These are phyloP conservation scores for Ochotona curzoniae DNA, from an alignment of 2,113 vertebrate species.

Conservation along the genomic window DNA sequence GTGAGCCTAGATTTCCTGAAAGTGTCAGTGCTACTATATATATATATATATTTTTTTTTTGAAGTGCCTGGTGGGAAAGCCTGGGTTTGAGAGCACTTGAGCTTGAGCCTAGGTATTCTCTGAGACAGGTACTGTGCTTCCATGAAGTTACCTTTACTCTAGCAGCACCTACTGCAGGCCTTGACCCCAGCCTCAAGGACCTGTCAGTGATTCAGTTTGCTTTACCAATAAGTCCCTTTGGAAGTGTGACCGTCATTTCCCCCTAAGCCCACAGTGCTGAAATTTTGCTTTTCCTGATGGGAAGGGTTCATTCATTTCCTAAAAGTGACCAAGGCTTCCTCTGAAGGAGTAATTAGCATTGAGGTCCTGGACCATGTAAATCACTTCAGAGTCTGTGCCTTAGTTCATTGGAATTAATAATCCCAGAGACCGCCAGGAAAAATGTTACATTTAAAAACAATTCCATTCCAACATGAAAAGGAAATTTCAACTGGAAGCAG, in stretches of 20 bases:
- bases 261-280: background rate
- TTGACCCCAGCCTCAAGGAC: background rate
- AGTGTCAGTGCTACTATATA: background rate
- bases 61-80: background rate
- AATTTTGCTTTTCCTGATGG: constrained; percentile 67
- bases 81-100: background rate
- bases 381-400: constrained; percentile 47
- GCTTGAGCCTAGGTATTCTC: background rate
- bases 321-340: constrained; percentile 55
- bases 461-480: constrained; percentile 32
- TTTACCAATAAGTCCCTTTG: constrained; percentile 44
- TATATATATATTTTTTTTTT: constrained; percentile 28
- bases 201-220: constrained; percentile 52
- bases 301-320: constrained; percentile 75
- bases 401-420: constrained; percentile 59
- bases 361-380: constrained; percentile 38
- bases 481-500: constrained; percentile 31
- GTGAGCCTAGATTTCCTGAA: background rate
- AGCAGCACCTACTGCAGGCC: background rate
- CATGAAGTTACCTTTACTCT: background rate
- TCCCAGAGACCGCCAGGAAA: constrained; percentile 41
- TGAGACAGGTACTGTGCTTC: constrained; percentile 23
- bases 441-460: constrained; percentile 49
- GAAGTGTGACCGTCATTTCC: constrained; percentile 49
- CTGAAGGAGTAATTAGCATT: constrained; percentile 45